Evolutionary conservation across 2,797 vertebrate species (phyloP), one percentile per base, ranked within the genome.

Genomic region (Leptoclinus maculatus): DNA sequence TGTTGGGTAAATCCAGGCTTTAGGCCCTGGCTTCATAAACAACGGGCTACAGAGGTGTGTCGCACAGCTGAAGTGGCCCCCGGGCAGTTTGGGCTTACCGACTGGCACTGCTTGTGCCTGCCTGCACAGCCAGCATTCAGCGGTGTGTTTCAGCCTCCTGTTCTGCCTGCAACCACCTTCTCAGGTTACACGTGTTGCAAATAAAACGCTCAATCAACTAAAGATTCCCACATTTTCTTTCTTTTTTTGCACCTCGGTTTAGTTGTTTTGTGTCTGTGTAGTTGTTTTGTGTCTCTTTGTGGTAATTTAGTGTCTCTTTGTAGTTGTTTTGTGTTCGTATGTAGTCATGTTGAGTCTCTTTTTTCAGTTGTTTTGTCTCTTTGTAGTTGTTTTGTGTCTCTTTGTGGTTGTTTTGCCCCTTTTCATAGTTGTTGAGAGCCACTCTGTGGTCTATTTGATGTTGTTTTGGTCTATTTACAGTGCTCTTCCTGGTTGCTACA

Each of bases 111-210:
- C 43, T 10, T 38, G 36, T 10, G 36, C 36, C 36, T 38, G 36
- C 36, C 43, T 17, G 43, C 43, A 45, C 76, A 5, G 36, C 67
- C 56, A 36, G 7, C 62, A 3, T 10, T 54, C 53, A 49, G 43
- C 62, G 0, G n/a, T 10, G 45, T 16, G 5, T 69, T 34, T 4
- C 68, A 56, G 75, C 66, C 71, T 57, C 65, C 78, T 23, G 10
- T 10, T n/a, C 19, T 49, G n/a, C 16, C 64, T 47, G 58, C 56
- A 66, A 72, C 58, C 82, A 45, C 43, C 83, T 41, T 65, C 67
- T 86, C 79, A 10, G 21, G 49, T 75, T 66, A 75, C 80, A 70
- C 56, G 53, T 41, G 76, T 59, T 63, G 74, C 64, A 80, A 67
- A 69, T 65, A 76, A 73, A 69, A 71, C 1, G 57, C 70, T 62